These are phyloP conservation scores for Siniperca undulata DNA, from an alignment of 2,797 vertebrate genomes.

Conservation along the genomic window DNA sequence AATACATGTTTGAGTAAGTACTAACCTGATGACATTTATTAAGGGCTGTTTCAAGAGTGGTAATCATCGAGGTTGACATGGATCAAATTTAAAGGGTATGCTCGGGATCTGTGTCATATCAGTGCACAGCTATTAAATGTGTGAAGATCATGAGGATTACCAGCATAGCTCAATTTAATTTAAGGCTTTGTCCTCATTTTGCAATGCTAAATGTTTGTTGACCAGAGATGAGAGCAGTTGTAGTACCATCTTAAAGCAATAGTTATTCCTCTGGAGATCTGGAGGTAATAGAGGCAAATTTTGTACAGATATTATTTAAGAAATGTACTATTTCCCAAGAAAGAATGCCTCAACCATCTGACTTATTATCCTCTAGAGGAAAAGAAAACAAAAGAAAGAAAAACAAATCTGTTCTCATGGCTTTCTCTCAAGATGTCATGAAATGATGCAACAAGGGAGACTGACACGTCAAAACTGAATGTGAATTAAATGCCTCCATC, in stretches of 20 bases:
- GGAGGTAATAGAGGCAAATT: conserved; percentile 29
- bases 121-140: conserved; percentile 18
- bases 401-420: conserved; percentile 7
- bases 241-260: conserved; percentile 6
- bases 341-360: conserved; percentile 25
- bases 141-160: conserved; percentile 56
- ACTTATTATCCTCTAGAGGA: conserved; percentile 5
- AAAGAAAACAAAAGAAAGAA: conserved; percentile 1
- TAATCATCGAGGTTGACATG: conserved; percentile 59
- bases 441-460: conserved; percentile 55
- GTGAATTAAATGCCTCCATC: conserved; percentile 42
- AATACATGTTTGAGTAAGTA: conserved; percentile 39
- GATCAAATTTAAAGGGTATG: conserved; percentile 59
- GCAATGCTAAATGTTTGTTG: conserved; percentile 35
- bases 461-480: conserved; percentile 38
- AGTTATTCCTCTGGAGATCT: conserved; percentile 31
- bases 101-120: conserved; percentile 14
- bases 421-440: conserved; percentile 21
- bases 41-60: conserved; percentile 52
- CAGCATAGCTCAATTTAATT: conserved; percentile 35
- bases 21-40: conserved; percentile 65
- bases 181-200: conserved; percentile 33
- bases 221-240: conserved; percentile 29
- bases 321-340: conserved; percentile 11
- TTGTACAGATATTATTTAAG: background rate